Evolutionary conservation across 2,113 vertebrate species (phyloP).

Genomic region (Merops nubicus): DNA sequence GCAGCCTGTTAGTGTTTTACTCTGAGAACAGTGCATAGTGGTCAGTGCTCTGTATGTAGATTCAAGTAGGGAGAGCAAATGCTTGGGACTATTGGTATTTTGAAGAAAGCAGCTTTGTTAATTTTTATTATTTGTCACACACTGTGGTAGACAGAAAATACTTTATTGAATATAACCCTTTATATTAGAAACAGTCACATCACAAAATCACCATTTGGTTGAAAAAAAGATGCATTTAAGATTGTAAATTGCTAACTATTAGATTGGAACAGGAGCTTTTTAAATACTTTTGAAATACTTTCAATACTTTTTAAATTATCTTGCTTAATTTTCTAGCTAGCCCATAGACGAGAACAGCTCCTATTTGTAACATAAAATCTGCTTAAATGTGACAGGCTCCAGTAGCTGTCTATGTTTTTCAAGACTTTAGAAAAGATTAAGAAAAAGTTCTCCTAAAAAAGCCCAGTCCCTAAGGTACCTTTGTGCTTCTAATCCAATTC

Average conservation of each 20-base stretch:
- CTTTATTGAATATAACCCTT: neutral
- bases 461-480: neutral
- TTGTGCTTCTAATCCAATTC: neutral
- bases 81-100: neutral
- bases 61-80: fast-evolving
- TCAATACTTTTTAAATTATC: conserved; percentile 58
- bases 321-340: conserved; percentile 52
- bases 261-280: conserved; percentile 37
- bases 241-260: conserved; percentile 22
- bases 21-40: neutral
- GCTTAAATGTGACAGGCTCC: conserved; percentile 1
- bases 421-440: conserved; percentile 27
- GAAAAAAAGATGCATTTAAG: conserved; percentile 30
- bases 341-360: conserved; percentile 29
- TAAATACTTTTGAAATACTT: conserved; percentile 51
- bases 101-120: neutral
- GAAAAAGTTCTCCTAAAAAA: neutral
- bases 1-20: neutral
- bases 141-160: neutral
- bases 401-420: conserved; percentile 28
- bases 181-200: neutral
- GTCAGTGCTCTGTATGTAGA: neutral
- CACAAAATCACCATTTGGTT: conserved; percentile 27
- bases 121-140: neutral
- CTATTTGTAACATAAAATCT: conserved; percentile 33